A percentile compares a stretch with the other conserved stretches of the same genome.
Evolutionary conservation across 30 jellyfish, hydroid and myxozoan species (phyloP).

Genomic region (Mastigias papua): DNA sequence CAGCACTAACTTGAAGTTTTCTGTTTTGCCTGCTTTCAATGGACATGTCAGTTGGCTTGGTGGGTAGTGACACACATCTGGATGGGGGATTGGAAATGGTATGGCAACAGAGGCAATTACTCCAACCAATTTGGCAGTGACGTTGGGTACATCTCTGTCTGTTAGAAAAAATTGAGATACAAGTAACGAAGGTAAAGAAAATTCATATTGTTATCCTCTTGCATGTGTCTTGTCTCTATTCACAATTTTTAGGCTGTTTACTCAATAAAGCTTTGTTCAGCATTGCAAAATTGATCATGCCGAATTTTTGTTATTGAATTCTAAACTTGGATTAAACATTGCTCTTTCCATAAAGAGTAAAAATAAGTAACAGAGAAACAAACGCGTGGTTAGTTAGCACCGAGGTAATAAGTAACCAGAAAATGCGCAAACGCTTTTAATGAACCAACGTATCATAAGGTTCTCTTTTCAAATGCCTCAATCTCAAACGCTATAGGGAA

Average conservation of each 20-base stretch:
- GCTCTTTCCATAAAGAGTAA: too few species aligned
- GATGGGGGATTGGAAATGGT: slow-evolving; percentile 77
- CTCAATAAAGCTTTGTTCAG: neutral
- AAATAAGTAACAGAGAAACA: too few species aligned
- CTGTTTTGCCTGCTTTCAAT: slow-evolving; percentile 40
- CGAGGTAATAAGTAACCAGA: too few species aligned
- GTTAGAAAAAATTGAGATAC: neutral
- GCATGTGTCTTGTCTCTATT: neutral
- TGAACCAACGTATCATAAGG: too few species aligned
- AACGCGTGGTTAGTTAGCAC: too few species aligned
- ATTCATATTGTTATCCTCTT: neutral
- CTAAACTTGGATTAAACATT: neutral
- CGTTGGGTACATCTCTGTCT: slow-evolving; percentile 2
- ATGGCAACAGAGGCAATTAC: slow-evolving; percentile 41
- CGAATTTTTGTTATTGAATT: neutral
- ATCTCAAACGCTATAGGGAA: too few species aligned
- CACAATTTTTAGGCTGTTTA: neutral
- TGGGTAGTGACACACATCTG: slow-evolving; percentile 50
- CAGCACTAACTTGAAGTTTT: slow-evolving; percentile 27
- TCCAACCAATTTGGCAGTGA: slow-evolving; percentile 32
- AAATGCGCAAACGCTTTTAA: too few species aligned
- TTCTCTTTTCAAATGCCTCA: too few species aligned
- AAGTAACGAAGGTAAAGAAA: neutral
- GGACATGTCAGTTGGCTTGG: slow-evolving; percentile 60
- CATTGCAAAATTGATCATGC: neutral